phyloP scores from a whole-genome alignment of 2,888 invertebrate species.

The Cerastis leucographa region DNA sequence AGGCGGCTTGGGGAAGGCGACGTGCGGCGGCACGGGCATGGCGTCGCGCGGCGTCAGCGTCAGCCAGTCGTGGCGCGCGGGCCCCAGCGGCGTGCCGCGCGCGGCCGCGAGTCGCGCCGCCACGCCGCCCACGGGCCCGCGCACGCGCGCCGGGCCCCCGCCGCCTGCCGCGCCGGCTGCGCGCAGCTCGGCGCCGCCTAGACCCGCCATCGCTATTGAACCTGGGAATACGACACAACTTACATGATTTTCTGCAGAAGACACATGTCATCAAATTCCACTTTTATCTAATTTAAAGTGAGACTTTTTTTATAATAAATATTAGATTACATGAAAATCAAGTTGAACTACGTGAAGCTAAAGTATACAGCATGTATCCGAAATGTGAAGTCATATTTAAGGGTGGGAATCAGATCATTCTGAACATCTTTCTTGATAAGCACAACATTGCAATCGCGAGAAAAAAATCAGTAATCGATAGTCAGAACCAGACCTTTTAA shows the following conservation, averaged over 20 bases:
- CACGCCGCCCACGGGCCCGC: constrained; percentile 84
- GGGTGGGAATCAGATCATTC: background rate
- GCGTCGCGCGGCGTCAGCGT: constrained; percentile 93
- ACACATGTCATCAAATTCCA: no score
- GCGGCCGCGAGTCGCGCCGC: constrained; percentile 84
- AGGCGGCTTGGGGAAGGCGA: constrained; percentile 97
- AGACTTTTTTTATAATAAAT: background rate
- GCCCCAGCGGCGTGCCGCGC: constrained; percentile 81
- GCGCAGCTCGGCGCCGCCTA: constrained; percentile 88
- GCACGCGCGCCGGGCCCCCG: constrained; percentile 80
- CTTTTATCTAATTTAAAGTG: background rate
- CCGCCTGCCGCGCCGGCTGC: constrained; percentile 73
- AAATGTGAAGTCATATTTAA: background rate
- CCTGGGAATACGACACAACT: constrained; percentile 76
- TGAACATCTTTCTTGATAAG: no score
- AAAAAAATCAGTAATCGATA: background rate
- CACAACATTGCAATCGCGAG: background rate
- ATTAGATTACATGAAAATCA: background rate
- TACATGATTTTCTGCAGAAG: background rate
- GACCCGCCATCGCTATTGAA: constrained; percentile 88
- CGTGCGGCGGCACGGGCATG: constrained; percentile 95
- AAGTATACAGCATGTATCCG: background rate
- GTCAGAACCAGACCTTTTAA: background rate
- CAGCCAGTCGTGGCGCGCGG: constrained; percentile 92
- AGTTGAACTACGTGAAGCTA: background rate